Conservation (phyloP, 2,888 invertebrate genomes). For the Oligia latruncula region DNA sequence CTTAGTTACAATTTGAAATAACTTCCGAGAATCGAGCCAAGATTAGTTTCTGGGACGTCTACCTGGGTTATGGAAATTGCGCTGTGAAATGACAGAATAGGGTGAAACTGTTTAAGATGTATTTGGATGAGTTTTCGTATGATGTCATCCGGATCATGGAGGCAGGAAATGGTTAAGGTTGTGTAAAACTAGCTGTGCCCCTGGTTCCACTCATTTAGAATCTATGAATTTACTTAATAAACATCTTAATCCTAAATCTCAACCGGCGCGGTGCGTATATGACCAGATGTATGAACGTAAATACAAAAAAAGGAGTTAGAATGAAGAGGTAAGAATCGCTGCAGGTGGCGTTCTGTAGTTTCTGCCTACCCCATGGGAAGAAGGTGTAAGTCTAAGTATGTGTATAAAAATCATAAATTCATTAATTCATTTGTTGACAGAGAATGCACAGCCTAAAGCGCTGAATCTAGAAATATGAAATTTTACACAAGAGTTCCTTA, state of each 20-base stretch:
- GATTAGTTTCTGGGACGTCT: conserved; percentile 55
- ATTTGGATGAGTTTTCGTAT: conserved; percentile 20
- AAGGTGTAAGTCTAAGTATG: no score
- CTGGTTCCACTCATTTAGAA: background rate
- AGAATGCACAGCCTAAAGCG: background rate
- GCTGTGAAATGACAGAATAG: conserved; percentile 19
- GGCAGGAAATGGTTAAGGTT: background rate
- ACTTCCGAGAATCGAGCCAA: conserved; percentile 49
- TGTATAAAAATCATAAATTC: background rate
- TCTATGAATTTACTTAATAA: no score
- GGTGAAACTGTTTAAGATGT: conserved; percentile 28
- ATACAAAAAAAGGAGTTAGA: no score
- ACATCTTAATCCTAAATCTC: no score
- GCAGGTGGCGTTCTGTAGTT: no score
- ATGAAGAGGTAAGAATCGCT: no score
- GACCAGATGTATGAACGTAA: background rate
- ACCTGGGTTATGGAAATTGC: conserved; percentile 51
- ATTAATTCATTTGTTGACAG: background rate
- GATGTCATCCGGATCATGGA: conserved; percentile 15
- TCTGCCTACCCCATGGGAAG: no score
- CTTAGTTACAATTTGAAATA: conserved; percentile 57
- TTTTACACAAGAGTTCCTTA: background rate
- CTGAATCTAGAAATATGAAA: background rate
- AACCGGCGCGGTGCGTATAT: no score
- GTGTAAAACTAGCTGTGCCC: background rate